A percentile compares a stretch with the other conserved stretches of the same genome.
Conservation (phyloP, 2,888 invertebrate species). For the Ectemnius continuus region DNA sequence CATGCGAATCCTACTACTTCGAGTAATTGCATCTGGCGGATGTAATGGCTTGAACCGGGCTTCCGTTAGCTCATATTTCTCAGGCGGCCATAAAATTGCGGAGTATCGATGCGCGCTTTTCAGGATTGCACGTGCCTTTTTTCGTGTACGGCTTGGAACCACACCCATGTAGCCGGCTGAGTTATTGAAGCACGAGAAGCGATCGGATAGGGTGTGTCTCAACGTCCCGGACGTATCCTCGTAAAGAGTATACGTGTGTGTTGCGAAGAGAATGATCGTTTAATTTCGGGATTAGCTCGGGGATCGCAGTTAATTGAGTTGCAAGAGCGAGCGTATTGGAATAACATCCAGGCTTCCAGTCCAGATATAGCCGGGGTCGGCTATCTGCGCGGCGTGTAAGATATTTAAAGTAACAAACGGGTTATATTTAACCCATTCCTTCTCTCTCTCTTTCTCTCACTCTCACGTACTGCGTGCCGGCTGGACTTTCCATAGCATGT, state of each 20-base stretch:
- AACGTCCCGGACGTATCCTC: too few relatives aligned
- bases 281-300: background rate
- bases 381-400: constrained; percentile 36
- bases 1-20: constrained; percentile 8
- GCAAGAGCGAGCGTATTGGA: constrained; percentile 37
- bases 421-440: constrained; percentile 45
- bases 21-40: constrained; percentile 4
- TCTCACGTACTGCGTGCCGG: constrained; percentile 31
- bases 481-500: constrained; percentile 39
- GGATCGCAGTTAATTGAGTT: constrained; percentile 25
- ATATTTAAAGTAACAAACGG: constrained; percentile 51
- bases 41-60: constrained; percentile 28
- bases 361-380: constrained; percentile 44
- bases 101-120: background rate
- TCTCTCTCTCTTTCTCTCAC: too few relatives aligned
- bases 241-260: background rate
- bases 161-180: background rate
- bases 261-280: constrained; percentile 1
- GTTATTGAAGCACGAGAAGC: constrained; percentile 7
- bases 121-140: background rate
- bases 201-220: background rate
- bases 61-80: constrained; percentile 10
- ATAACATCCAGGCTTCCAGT: constrained; percentile 49
- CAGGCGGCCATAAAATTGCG: background rate
- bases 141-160: background rate